These are phyloP conservation scores for Poecilia wingei DNA, from an alignment of 2,797 vertebrate genomes.

Conservation along the genomic window DNA sequence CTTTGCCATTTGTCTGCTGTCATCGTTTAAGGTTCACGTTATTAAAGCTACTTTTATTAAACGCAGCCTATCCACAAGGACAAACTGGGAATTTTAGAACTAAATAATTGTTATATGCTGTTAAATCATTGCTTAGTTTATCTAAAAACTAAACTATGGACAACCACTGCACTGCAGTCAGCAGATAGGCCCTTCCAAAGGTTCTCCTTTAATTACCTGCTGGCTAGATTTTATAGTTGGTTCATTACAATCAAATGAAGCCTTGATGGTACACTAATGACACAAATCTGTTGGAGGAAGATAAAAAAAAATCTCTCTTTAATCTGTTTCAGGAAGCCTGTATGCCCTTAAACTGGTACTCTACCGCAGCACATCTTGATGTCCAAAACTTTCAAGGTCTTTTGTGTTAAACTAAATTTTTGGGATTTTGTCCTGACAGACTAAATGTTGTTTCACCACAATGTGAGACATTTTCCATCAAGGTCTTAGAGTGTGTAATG, in stretches of 20 bases:
- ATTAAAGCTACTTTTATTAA: not conserved
- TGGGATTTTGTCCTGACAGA: not conserved
- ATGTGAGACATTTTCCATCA: not conserved
- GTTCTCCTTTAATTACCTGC: not conserved
- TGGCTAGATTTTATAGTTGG: not conserved
- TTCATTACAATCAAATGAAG: not conserved
- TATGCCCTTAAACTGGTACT: not conserved
- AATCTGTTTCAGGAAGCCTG: not conserved
- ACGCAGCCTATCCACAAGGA: not conserved
- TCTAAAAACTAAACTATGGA: not conserved
- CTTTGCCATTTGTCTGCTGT: not conserved
- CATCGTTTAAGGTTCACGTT: no score
- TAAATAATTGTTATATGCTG: not conserved
- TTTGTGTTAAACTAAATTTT: not conserved
- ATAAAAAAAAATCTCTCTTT: not conserved
- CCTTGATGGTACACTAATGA: not conserved
- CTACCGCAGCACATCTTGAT: not conserved
- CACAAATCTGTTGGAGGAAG: not conserved
- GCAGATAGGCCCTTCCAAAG: not conserved
- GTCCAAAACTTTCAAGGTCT: not conserved
- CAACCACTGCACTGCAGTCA: not conserved
- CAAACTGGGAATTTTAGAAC: not conserved
- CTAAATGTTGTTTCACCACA: not conserved
- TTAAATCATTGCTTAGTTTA: not conserved
- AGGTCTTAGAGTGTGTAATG: not conserved